Evolutionary conservation across 2,797 vertebrate species (phyloP), one percentile per base, ranked within the genome.

Genomic region (Pelodytes ibericus): DNA sequence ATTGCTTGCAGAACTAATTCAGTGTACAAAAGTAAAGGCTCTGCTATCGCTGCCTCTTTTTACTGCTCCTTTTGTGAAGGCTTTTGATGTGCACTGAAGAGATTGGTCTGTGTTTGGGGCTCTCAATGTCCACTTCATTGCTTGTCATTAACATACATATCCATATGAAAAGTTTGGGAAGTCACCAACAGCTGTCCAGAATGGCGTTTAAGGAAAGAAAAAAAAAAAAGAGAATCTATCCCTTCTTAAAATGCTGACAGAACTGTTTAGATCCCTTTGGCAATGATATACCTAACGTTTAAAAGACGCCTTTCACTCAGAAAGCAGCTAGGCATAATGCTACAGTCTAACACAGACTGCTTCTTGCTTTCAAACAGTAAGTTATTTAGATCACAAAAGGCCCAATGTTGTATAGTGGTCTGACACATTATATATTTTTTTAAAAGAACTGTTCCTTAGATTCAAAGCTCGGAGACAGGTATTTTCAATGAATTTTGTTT

Each of bases 1-100:
- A 98, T 96, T 98, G 96, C 96, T 98, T 95, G 97, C 96, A 98
- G 96, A 99, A 99, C 97, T 98, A 98, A 99, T 99, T 99, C 97
- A 95, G 94, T 92, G 94, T 93, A 99, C 97, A 99, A 98, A 98
- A 98, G 95, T 96, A 93, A 94, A 95, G 96, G 96, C 95, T 97
- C 95, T 91, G 92, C 94, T 93, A 93, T 95, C 86, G 91, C 95
- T 92, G 97, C 95, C 96, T 96, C 95, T 95, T 95, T n/a, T 98
- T 96, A 98, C 96, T 96, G 97, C 96, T 97, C 94, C 96, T 96
- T 98, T 99, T 99, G 97, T 98, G 91, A 93, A 89, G 89, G 92
- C 95, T 97, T 98, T 96, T 96, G 95, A 98, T 96, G 95, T 98
- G 95, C 93, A 88, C 93, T 95, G 95, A 95, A 96, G 96, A 96